These are phyloP conservation scores for Saguinus midas DNA, from an alignment of 2,113 vertebrate genomes.

Conservation along the genomic window DNA sequence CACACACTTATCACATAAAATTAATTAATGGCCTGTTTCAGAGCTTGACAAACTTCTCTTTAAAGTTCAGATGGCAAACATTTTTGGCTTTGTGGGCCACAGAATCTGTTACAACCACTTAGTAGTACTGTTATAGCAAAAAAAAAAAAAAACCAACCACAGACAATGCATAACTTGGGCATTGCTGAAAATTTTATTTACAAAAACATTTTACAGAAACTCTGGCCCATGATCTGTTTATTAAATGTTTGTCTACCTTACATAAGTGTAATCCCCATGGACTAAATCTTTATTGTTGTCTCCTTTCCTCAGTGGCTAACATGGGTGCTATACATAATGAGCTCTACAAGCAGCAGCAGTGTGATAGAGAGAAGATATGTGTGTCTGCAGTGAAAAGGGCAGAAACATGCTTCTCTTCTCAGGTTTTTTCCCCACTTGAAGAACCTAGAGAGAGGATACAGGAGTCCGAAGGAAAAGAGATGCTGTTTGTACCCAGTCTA, in stretches of 20 bases:
- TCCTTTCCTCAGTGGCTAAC: not conserved
- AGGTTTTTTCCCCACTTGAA: not conserved
- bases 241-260: not conserved
- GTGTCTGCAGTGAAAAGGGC: not conserved
- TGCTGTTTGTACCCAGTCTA: not conserved
- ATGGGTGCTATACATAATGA: not conserved
- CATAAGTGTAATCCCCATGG: not conserved
- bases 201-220: not conserved
- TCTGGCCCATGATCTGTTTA: not conserved
- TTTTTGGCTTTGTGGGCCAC: not conserved
- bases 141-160: not conserved
- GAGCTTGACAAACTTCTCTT: not conserved
- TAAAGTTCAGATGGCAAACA: not conserved
- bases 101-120: not conserved
- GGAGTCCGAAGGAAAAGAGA: not conserved
- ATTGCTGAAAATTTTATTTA: not conserved
- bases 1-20: not conserved
- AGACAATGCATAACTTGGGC: not conserved
- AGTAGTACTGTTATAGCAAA: not conserved
- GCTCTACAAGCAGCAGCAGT: not conserved
- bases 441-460: not conserved
- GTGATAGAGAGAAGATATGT: not conserved
- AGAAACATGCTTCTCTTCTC: not conserved
- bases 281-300: not conserved
- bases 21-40: not conserved